Evolutionary conservation across 2,113 vertebrate species (phyloP), one percentile per base, ranked within the genome.

Genomic region (Albula goreensis): DNA sequence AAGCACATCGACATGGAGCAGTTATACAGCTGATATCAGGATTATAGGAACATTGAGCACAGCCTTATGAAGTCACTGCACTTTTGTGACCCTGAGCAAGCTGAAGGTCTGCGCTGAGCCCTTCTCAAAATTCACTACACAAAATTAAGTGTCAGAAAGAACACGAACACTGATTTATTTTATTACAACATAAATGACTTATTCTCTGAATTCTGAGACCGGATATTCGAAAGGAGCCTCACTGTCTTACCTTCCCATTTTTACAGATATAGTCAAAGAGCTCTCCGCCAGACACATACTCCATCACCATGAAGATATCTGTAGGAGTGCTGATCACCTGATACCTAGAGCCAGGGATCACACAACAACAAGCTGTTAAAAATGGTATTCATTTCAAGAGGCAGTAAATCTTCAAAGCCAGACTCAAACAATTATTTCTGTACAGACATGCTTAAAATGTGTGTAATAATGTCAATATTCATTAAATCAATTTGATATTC

Each of bases 271-370:
- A 99, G 95, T 99, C 98, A 89, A 99, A 99, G 66, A 99, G 96
- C 92, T 99, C 98, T 92, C 98, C 98, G 88, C 98, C 98, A 31
- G 98, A 98, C 91, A 99, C 98, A 91, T 99, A 99, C 86, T 99
- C 98, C 98, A 99, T 99, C 89, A 99, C 98, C 98, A 99, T 99
- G 94, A 99, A 99, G 93, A 99, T 99, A 92, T 99, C 98, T 89
- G 98, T 99, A 12, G 98, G 98, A 89, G 98, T 99, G 95, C 98
- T 99, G 91, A 99, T 99, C 91, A 99, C 98, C 91, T 99, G 98
- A 95, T 99, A 99, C 93, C 98, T 99, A 92, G 48, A 88, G 50
- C 90, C 89, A 89, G 31, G 31, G 31, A 41, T 41, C 31, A 41
- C 31, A 41, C 31, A 41, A 41, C 31, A 41, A 41, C 31, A 41